These are phyloP conservation scores for Acrobasis repandana DNA, from an alignment of 2,888 invertebrate species.

Conservation along the genomic window DNA sequence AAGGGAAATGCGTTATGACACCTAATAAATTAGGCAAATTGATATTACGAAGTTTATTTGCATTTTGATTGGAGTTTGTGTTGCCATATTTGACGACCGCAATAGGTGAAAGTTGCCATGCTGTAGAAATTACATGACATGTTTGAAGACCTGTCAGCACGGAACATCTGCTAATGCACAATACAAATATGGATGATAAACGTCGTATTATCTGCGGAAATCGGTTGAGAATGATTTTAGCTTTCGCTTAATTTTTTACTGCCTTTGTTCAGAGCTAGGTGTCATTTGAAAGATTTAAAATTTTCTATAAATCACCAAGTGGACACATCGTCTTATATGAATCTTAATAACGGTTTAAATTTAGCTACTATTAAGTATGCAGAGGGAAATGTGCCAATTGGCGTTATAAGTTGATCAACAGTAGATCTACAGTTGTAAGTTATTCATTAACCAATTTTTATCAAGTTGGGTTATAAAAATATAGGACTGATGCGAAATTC, in stretches of 20 bases:
- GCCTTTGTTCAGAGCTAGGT: too few relatives aligned
- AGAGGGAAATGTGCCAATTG: too few relatives aligned
- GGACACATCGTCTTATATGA: too few relatives aligned
- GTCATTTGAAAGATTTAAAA: too few relatives aligned
- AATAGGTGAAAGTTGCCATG: constrained; percentile 15
- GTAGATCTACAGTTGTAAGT: too few relatives aligned
- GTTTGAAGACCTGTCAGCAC: constrained; percentile 6
- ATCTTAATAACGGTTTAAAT: too few relatives aligned
- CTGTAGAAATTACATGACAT: constrained; percentile 1
- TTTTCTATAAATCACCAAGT: too few relatives aligned
- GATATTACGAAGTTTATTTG: constrained; percentile 39
- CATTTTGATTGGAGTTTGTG: constrained; percentile 29
- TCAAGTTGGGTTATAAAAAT: too few relatives aligned
- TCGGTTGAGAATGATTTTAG: neutral
- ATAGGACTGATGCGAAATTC: too few relatives aligned
- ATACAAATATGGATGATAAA: constrained; percentile 18
- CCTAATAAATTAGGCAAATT: constrained; percentile 61
- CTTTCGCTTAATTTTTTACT: constrained; percentile 1
- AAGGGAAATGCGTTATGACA: constrained; percentile 66
- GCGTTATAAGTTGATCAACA: too few relatives aligned
- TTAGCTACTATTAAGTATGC: too few relatives aligned
- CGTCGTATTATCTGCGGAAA: constrained; percentile 9
- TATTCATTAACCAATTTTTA: too few relatives aligned
- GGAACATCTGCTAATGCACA: constrained; percentile 14
- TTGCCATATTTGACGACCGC: neutral